A percentile compares a stretch with the other conserved stretches of the same genome.
Conservation (phyloP, 2,113 vertebrate genomes). For the Calypte anna region DNA sequence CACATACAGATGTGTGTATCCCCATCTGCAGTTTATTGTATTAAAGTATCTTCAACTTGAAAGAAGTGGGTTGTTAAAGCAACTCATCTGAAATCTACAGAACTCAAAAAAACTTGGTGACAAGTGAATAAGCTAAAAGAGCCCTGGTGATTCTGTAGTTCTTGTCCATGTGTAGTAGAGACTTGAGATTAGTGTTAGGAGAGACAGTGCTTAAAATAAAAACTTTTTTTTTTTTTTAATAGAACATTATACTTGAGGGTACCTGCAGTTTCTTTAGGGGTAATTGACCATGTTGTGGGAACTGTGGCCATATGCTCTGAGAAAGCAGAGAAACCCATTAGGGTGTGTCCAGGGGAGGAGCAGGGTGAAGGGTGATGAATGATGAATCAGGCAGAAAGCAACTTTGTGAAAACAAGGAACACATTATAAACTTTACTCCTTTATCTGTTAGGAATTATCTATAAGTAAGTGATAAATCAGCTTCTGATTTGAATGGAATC, state of each 20-base stretch:
- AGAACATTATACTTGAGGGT: neutral
- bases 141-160: neutral
- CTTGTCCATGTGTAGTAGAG: neutral
- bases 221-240: neutral
- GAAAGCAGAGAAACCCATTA: neutral
- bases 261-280: neutral
- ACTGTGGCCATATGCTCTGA: neutral
- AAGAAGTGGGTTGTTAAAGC: neutral
- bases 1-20: neutral
- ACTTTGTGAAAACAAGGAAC: neutral
- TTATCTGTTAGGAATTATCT: neutral
- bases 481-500: neutral
- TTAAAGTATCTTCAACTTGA: neutral
- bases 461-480: conserved; percentile 18
- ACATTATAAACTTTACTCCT: neutral
- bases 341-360: neutral
- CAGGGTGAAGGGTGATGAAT: neutral
- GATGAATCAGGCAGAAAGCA: neutral
- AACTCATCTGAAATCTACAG: neutral
- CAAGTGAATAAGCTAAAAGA: neutral
- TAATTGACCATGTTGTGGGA: neutral
- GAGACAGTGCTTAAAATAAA: neutral
- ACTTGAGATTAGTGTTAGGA: neutral
- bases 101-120: neutral
- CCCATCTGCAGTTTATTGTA: neutral